These are phyloP conservation scores for Drosophila recens DNA, from an alignment of 2,888 invertebrate species.

Conservation along the genomic window DNA sequence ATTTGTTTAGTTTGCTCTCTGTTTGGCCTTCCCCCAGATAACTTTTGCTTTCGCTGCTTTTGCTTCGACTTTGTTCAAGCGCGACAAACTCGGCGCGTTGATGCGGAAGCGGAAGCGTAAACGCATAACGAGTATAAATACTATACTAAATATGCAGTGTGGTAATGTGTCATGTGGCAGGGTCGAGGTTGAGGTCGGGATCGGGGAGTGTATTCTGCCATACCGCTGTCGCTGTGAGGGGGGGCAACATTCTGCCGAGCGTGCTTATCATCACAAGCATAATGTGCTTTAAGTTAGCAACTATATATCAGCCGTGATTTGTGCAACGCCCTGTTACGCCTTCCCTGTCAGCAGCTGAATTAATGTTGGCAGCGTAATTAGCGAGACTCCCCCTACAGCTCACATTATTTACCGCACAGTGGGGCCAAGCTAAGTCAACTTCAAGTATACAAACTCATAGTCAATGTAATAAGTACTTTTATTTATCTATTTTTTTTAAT, in stretches of 20 bases:
- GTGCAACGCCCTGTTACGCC: constrained; percentile 17
- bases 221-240: not conserved
- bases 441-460: not conserved
- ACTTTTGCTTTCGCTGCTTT: constrained; percentile 24
- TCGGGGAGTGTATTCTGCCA: not conserved
- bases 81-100: constrained; percentile 46
- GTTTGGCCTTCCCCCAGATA: constrained; percentile 18
- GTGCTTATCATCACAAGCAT: constrained; percentile 38
- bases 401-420: constrained; percentile 1
- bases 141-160: constrained; percentile 6
- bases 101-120: constrained; percentile 56
- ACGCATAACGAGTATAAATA: constrained; percentile 17
- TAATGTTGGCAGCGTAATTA: constrained; percentile 32
- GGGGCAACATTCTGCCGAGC: constrained; percentile 4
- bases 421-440: not conserved
- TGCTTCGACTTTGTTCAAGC: constrained; percentile 32
- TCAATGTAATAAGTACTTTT: not conserved
- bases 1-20: constrained; percentile 59
- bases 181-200: not conserved
- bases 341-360: constrained; percentile 28
- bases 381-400: constrained; percentile 1
- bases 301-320: constrained; percentile 32
- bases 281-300: constrained; percentile 26
- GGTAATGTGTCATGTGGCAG: not conserved
- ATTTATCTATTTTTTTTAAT: too few relatives aligned